phyloP scores from a whole-genome alignment of 1,140 invertebrate genomes.

The Dreissena polymorpha region DNA sequence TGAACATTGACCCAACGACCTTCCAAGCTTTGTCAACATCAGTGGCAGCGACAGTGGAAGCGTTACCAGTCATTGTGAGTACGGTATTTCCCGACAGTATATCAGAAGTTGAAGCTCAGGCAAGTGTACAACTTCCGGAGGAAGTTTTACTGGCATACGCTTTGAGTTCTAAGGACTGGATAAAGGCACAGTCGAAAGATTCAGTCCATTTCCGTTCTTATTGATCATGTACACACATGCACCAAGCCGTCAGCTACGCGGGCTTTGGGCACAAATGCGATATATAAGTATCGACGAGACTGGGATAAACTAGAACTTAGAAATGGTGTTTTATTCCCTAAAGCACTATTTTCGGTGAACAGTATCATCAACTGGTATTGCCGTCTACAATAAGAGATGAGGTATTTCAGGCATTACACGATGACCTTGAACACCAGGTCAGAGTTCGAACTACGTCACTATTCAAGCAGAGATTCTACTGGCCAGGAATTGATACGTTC shows the following conservation, averaged over 20 bases:
- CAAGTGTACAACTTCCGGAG: neutral
- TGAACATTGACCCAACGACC: neutral
- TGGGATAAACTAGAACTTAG: conserved; percentile 22
- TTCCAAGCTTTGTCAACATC: neutral
- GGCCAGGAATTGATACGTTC: conserved; percentile 38
- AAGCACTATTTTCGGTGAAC: neutral
- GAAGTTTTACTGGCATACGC: neutral
- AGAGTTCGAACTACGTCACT: conserved; percentile 29
- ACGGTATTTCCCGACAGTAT: neutral
- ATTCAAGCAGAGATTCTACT: conserved; percentile 39
- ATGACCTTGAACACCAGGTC: conserved; percentile 28
- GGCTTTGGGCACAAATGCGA: neutral
- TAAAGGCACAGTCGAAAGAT: conserved; percentile 4
- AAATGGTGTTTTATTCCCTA: conserved; percentile 18
- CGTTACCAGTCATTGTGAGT: neutral
- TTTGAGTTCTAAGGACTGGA: conserved; percentile 20
- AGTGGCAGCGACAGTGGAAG: neutral
- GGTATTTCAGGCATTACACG: conserved; percentile 30
- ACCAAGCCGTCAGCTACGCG: conserved; percentile 1
- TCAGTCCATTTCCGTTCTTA: neutral
- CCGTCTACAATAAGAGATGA: neutral
- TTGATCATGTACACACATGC: neutral
- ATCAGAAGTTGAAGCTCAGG: neutral
- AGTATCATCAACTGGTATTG: conserved; percentile 24
- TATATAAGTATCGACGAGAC: neutral